These are phyloP conservation scores for Sebastes hopkinsi DNA, from an alignment of 2,797 vertebrate genomes.

Conservation along the genomic window DNA sequence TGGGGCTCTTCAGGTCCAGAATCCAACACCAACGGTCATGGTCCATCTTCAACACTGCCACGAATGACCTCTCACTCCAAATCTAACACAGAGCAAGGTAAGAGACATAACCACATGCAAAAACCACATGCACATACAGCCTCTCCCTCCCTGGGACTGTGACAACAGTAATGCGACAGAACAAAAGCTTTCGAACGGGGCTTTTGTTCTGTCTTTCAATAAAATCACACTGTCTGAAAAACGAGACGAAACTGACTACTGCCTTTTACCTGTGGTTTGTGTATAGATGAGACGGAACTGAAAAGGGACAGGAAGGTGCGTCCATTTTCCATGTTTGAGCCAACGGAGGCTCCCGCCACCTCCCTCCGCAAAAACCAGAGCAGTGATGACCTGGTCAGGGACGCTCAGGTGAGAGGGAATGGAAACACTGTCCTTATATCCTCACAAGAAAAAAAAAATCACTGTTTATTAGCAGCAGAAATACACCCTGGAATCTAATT, in stretches of 20 bases:
- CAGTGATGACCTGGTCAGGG: slow-evolving; percentile 93
- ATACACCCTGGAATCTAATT: background rate
- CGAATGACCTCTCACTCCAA: slow-evolving; percentile 74
- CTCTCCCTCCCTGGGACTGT: background rate
- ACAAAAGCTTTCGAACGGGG: background rate
- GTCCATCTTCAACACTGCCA: slow-evolving; percentile 79
- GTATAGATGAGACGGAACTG: slow-evolving; percentile 84
- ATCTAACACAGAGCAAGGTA: slow-evolving; percentile 74
- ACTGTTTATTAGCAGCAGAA: background rate
- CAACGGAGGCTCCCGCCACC: slow-evolving; percentile 82
- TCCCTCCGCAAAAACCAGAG: slow-evolving; percentile 94
- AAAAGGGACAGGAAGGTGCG: slow-evolving; percentile 91
- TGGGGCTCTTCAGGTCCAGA: slow-evolving; percentile 68
- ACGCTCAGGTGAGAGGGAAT: slow-evolving; percentile 85
- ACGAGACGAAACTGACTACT: slow-evolving; percentile 8
- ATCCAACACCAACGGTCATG: slow-evolving; percentile 63
- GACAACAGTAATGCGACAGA: background rate
- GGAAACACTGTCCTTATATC: background rate
- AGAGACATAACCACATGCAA: background rate
- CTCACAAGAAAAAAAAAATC: background rate
- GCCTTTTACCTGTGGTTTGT: slow-evolving; percentile 21
- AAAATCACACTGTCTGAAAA: background rate
- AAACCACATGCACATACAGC: background rate
- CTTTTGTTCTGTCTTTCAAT: background rate
- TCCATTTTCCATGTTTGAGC: slow-evolving; percentile 94